phyloP scores from a whole-genome alignment of 2,797 vertebrate genomes.

The Ataeniobius toweri region DNA sequence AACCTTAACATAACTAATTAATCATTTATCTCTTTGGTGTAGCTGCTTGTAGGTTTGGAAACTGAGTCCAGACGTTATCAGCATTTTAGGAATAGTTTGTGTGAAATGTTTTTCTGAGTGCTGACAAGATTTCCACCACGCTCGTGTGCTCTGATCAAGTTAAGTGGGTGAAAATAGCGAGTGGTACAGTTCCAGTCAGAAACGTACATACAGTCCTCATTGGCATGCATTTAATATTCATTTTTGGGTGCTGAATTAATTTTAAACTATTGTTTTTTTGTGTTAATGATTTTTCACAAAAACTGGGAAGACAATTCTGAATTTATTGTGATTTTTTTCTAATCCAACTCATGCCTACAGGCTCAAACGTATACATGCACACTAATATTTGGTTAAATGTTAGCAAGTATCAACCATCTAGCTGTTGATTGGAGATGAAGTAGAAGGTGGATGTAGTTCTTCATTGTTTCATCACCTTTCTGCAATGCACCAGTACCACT shows the following conservation, averaged over 20 bases:
- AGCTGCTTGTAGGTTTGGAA: conserved; percentile 14
- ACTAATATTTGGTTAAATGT: too few species aligned
- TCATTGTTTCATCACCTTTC: background rate
- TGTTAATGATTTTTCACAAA: background rate
- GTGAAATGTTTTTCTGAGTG: conserved; percentile 1
- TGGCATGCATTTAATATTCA: background rate
- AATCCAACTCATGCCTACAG: background rate
- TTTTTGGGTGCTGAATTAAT: background rate
- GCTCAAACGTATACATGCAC: background rate
- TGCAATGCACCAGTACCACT: background rate
- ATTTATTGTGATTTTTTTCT: background rate
- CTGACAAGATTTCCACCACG: background rate
- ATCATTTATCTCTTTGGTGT: conserved; percentile 9
- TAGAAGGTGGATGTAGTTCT: background rate
- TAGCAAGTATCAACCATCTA: background rate
- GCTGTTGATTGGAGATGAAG: background rate
- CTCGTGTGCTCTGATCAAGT: background rate
- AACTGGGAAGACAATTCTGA: background rate
- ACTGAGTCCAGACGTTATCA: conserved; percentile 1
- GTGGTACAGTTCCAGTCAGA: background rate
- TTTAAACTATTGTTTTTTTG: background rate
- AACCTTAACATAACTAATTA: conserved; percentile 2
- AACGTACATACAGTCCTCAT: background rate
- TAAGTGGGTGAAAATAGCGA: background rate
- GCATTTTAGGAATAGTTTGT: background rate